Evolutionary conservation across 1,140 invertebrate species (phyloP).

Genomic region (Drosophila melanogaster): DNA sequence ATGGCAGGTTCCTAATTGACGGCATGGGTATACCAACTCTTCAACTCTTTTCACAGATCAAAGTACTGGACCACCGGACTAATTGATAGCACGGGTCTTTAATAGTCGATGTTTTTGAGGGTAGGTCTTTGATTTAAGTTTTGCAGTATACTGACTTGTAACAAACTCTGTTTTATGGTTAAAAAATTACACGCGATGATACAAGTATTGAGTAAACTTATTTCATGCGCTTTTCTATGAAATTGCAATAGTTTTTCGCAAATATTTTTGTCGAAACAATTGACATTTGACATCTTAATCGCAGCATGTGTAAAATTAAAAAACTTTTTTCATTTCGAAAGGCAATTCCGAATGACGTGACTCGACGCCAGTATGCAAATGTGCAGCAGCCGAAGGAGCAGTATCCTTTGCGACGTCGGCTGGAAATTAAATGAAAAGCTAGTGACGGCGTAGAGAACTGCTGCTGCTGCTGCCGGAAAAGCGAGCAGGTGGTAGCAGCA

Average conservation of each 20-base stretch:
- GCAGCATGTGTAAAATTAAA: conserved; percentile 61
- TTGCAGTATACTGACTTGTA: too few species aligned
- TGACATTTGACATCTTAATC: conserved; percentile 63
- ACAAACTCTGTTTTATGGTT: neutral
- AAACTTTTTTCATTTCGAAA: conserved; percentile 57
- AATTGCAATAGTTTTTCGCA: conserved; percentile 19
- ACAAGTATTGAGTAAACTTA: neutral
- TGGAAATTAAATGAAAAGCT: conserved; percentile 58
- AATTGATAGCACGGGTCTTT: conserved; percentile 55
- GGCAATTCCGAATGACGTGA: conserved; percentile 41
- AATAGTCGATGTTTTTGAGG: conserved; percentile 28
- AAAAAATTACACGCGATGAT: too few species aligned
- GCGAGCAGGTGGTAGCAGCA: conserved; percentile 22
- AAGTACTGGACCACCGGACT: conserved; percentile 36
- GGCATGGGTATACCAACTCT: neutral
- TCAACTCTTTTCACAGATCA: conserved; percentile 38
- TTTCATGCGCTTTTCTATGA: neutral
- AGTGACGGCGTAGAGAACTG: neutral
- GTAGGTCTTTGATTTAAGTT: neutral
- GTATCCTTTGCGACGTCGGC: neutral
- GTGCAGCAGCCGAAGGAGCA: conserved; percentile 26
- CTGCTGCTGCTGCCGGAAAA: neutral
- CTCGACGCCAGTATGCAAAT: conserved; percentile 43
- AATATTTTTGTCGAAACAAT: conserved; percentile 23
- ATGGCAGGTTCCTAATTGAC: conserved; percentile 25